Evolutionary conservation across 2,113 vertebrate species (phyloP), one percentile per base, ranked within the genome.

Genomic region (Misgurnus mizolepis): DNA sequence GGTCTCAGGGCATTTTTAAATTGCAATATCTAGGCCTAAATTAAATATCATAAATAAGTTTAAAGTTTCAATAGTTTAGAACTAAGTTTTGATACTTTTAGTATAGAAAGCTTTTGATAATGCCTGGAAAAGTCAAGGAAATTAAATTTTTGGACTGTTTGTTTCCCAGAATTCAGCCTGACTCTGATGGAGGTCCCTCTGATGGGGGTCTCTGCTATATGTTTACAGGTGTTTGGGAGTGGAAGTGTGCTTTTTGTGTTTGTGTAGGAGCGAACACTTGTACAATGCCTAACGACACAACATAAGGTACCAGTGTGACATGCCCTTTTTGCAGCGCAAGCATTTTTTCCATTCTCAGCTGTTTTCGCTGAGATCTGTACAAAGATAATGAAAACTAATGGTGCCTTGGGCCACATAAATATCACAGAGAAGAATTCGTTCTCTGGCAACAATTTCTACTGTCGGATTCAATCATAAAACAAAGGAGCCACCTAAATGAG

Each of bases 331-430:
- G 41, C 41, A 34, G 72, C 7, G 2, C 72, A 34, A 75, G 43
- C 22, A 49, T 47, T 49, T 75, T 49, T 45, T 11, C 58, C 11
- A 62, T 75, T 75, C 72, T 62, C 72, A 75, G 72, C 72, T 75
- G 56, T 61, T 62, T 72, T 56, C 50, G n/a, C 15, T 5, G 50
- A 56, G 50, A 18, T 40, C 55, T 22, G 53, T 58, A 39, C 41
- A 41, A 18, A 60, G 55, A 73, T 7, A 72, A 72, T 72, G 50
- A 8, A 60, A 73, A 73, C 70, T 73, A 43, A 60, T 14, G 8
- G 69, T 18, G 69, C 34, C 40, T 27, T 18, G n/a, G n/a, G n/a
- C 55, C 56, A 58, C 70, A 45, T 11, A 43, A 60, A 45, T 18
- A 11, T 43, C 39, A 43, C 17, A 60, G 70, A 73, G 22, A 43